phyloP scores from a whole-genome alignment of 1,140 invertebrate species.

The Triops cancriformis region DNA sequence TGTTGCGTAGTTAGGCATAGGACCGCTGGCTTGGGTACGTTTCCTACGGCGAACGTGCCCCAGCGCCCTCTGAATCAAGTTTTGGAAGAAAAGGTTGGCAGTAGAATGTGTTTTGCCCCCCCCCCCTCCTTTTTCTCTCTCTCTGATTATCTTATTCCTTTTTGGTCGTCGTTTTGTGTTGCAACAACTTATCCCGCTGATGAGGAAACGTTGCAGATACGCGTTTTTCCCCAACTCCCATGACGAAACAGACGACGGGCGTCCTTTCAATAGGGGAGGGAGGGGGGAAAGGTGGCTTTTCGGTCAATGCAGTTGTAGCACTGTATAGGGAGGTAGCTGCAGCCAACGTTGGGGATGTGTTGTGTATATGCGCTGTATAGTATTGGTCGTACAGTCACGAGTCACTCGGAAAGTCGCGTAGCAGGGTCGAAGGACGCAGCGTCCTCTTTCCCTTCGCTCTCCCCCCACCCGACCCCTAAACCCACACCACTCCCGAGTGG shows the following conservation, averaged over 20 bases:
- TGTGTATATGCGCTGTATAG: not conserved
- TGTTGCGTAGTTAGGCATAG: too few species aligned
- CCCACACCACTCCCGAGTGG: not conserved
- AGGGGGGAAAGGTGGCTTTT: not conserved
- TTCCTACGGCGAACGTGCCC: too few species aligned
- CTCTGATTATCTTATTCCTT: not conserved
- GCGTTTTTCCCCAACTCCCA: conserved; percentile 1
- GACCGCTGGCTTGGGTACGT: too few species aligned
- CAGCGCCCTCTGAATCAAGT: too few species aligned
- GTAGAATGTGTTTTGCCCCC: too few species aligned
- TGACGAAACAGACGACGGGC: not conserved
- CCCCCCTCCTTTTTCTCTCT: not conserved
- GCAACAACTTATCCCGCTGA: not conserved
- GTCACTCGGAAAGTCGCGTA: conserved; percentile 9
- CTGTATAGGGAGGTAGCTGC: not conserved
- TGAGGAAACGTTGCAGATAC: conserved; percentile 8
- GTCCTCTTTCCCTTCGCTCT: not conserved
- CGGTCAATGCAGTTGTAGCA: not conserved
- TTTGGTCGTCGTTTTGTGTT: not conserved
- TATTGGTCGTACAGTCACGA: conserved; percentile 13
- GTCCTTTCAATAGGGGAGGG: not conserved
- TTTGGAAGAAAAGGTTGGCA: too few species aligned
- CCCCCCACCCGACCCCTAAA: not conserved
- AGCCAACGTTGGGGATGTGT: not conserved
- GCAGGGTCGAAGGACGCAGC: conserved; percentile 9